A percentile compares a stretch with the other conserved stretches of the same genome.
phyloP scores from a whole-genome alignment of 2,797 vertebrate species.

The Micropoecilia bifurca region DNA sequence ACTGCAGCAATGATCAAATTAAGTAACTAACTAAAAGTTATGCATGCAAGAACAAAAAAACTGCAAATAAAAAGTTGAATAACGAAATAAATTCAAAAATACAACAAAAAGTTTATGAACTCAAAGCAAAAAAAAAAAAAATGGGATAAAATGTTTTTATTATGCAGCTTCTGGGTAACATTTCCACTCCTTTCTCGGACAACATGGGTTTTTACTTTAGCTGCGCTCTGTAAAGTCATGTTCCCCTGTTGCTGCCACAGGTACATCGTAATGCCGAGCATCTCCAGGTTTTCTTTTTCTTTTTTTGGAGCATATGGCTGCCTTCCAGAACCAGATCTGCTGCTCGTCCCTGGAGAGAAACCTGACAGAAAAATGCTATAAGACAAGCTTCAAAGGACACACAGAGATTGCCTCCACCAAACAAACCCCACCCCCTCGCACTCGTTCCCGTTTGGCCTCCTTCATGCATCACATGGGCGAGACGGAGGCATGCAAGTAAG shows the following conservation, averaged over 20 bases:
- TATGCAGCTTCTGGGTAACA: neutral
- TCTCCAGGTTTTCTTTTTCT: conserved; percentile 34
- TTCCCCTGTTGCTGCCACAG: conserved; percentile 34
- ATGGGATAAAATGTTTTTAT: neutral
- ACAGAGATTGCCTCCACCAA: conserved; percentile 69
- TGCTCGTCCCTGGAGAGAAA: conserved; percentile 65
- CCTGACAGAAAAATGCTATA: conserved; percentile 77
- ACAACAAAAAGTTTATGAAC: neutral
- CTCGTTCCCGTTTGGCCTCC: conserved; percentile 32
- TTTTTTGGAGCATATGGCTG: conserved; percentile 41
- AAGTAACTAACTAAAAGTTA: neutral
- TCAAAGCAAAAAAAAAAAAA: neutral
- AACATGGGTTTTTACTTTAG: conserved; percentile 18
- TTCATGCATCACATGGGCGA: conserved; percentile 59
- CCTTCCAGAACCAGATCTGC: conserved; percentile 57
- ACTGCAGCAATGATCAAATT: neutral
- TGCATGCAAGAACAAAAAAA: neutral
- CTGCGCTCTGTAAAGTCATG: neutral
- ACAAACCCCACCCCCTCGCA: conserved; percentile 16
- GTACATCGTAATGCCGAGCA: conserved; percentile 19
- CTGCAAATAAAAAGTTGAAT: neutral
- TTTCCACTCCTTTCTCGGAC: neutral
- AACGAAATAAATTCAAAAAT: neutral
- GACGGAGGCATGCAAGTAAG: conserved; percentile 46
- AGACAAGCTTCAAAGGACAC: conserved; percentile 80